Evolutionary conservation across 2,888 invertebrate species (phyloP).

Genomic region (Epistrophe eligans): DNA sequence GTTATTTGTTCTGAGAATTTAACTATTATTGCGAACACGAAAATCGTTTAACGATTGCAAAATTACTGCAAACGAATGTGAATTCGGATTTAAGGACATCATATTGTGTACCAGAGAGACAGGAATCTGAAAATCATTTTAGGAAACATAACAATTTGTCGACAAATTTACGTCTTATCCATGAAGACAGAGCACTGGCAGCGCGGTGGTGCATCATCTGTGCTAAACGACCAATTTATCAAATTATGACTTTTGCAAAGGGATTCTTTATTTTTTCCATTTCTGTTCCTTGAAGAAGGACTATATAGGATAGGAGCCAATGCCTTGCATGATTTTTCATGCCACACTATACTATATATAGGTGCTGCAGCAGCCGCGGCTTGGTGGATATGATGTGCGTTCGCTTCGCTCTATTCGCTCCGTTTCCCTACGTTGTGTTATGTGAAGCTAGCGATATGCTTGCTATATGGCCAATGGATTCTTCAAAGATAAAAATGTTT

Average conservation of each 20-base stretch:
- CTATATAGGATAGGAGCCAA: constrained; percentile 33
- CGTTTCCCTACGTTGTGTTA: not conserved
- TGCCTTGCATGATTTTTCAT: constrained; percentile 70
- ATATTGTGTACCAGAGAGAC: not conserved
- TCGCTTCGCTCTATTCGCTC: not conserved
- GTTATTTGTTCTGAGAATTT: constrained; percentile 28
- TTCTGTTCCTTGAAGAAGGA: constrained; percentile 34
- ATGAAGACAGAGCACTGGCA: constrained; percentile 62
- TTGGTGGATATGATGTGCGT: constrained; percentile 31
- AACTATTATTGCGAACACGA: constrained; percentile 25
- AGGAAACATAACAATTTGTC: constrained; percentile 63
- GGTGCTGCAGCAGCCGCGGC: constrained; percentile 32
- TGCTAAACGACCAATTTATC: constrained; percentile 76
- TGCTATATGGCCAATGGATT: constrained; percentile 51
- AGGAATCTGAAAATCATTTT: constrained; percentile 46
- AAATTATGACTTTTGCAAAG: constrained; percentile 71
- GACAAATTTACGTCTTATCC: constrained; percentile 72
- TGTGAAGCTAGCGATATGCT: not conserved
- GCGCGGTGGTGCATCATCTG: constrained; percentile 71
- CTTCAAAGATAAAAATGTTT: constrained; percentile 68
- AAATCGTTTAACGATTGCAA: constrained; percentile 54
- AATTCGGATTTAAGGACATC: constrained; percentile 32
- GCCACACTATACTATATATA: constrained; percentile 26
- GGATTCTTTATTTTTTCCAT: constrained; percentile 2
- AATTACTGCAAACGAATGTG: constrained; percentile 61